Evolutionary conservation across 64 coral and sea anemone genomes (phyloP).

Genomic region (Montipora capricornis): DNA sequence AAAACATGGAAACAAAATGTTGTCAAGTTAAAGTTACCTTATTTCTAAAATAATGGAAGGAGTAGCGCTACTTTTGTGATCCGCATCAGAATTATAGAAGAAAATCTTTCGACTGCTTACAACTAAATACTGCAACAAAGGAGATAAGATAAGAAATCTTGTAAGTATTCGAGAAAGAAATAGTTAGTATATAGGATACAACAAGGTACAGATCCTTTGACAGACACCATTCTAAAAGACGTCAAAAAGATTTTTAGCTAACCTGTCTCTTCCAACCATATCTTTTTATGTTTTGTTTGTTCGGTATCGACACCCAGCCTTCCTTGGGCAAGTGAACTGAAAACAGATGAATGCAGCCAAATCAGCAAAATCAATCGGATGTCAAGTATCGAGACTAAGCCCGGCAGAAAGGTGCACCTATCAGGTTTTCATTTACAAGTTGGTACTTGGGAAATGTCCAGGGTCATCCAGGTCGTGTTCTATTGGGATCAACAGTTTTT

Average conservation of each 20-base stretch:
- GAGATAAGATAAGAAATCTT: background rate
- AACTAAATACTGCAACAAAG: conserved; percentile 89
- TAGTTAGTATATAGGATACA: too few species aligned
- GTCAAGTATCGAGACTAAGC: too few species aligned
- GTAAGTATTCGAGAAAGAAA: too few species aligned
- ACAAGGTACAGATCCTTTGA: too few species aligned
- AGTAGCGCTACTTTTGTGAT: conserved; percentile 85
- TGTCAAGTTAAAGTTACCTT: conserved; percentile 64
- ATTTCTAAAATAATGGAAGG: conserved; percentile 98
- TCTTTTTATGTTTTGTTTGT: conserved; percentile 99
- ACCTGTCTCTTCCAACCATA: conserved; percentile 99
- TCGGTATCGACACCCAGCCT: conserved; percentile 97
- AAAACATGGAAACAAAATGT: background rate
- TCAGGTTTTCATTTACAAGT: too few species aligned
- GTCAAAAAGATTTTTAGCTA: background rate
- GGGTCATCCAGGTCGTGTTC: too few species aligned
- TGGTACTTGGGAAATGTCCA: too few species aligned
- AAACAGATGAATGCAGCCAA: conserved; percentile 38
- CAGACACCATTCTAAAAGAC: too few species aligned
- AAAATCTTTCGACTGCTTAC: conserved; percentile 98
- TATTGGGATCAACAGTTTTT: too few species aligned
- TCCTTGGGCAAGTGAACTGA: conserved; percentile 86
- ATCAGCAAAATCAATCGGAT: background rate
- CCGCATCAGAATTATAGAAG: conserved; percentile 95
- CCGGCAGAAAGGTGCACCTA: too few species aligned